Evolutionary conservation across 2,797 vertebrate genomes (phyloP).

Genomic region (Falco novaeseelandiae): DNA sequence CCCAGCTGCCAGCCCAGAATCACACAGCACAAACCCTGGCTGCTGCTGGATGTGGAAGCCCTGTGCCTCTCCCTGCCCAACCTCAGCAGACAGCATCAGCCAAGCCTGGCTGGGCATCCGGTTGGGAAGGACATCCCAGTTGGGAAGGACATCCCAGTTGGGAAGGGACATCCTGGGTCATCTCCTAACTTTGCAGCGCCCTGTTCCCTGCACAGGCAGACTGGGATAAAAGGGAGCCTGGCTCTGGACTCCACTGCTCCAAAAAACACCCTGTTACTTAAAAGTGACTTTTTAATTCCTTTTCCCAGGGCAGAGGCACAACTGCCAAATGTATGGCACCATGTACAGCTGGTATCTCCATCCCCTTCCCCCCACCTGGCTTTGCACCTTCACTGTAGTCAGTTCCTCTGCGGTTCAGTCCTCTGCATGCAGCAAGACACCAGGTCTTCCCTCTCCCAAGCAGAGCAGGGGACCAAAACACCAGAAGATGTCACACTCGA

Average conservation of each 20-base stretch:
- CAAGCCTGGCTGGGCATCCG: background rate
- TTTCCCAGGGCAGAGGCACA: background rate
- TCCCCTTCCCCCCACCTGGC: background rate
- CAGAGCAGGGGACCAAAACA: background rate
- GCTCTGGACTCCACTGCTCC: background rate
- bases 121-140: background rate
- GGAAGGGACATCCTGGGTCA: fast-evolving
- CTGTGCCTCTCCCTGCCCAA: background rate
- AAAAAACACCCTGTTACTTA: background rate
- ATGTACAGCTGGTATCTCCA: background rate
- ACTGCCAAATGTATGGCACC: background rate
- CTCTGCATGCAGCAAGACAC: background rate
- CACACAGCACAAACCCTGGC: background rate
- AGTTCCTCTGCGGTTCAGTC: background rate
- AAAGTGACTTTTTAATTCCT: background rate
- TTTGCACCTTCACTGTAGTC: background rate
- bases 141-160: background rate
- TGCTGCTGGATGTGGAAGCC: background rate
- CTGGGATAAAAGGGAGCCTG: background rate
- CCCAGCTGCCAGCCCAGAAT: fast-evolving
- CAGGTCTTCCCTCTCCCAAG: background rate
- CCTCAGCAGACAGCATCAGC: background rate
- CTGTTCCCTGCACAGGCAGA: background rate
- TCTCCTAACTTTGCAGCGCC: background rate
- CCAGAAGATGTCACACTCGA: background rate